Evolutionary conservation across 1,140 invertebrate species (phyloP).

Genomic region (Gonioctena quinquepunctata): DNA sequence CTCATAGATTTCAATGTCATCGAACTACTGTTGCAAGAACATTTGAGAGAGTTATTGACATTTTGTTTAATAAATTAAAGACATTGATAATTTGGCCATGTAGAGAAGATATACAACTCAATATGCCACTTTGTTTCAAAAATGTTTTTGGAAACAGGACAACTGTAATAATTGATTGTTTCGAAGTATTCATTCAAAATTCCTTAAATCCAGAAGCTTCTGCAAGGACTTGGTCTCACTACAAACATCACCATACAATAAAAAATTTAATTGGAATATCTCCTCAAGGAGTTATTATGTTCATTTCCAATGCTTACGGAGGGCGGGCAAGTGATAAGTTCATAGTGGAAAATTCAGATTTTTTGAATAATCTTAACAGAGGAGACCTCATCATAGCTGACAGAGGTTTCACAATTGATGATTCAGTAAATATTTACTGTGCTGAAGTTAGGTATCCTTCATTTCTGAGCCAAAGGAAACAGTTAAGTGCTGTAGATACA

Average conservation of each 20-base stretch:
- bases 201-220: conserved; percentile 4
- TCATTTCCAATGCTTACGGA: conserved; percentile 48
- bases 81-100: not conserved
- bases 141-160: not conserved
- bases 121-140: not conserved
- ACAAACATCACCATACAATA: conserved; percentile 49
- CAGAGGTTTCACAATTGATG: conserved; percentile 26
- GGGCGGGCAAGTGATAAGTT: conserved; percentile 41
- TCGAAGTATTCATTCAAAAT: conserved; percentile 45
- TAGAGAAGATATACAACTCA: not conserved
- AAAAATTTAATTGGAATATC: conserved; percentile 51
- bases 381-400: conserved; percentile 24
- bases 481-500: not conserved
- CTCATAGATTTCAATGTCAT: not conserved
- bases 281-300: conserved; percentile 49
- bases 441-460: not conserved
- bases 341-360: conserved; percentile 23
- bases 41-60: not conserved
- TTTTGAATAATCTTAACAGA: conserved; percentile 17
- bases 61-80: not conserved
- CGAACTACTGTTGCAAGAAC: not conserved
- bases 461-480: not conserved
- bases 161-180: conserved; percentile 40
- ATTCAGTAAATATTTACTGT: not conserved
- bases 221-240: conserved; percentile 45